phyloP scores from a whole-genome alignment of 2,113 vertebrate genomes.

The cattle (Bos taurus) region ARS-UCD2.0 NC_037357.1:80478501-80479000 shows the following conservation, averaged over 20 bases:
- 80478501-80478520: neutral
- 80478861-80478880: neutral
- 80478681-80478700: conserved; percentile 1
- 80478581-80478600: conserved; percentile 27
- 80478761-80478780: neutral
- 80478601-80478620: neutral
- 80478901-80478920: conserved; percentile 14
- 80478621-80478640: neutral
- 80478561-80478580: conserved; percentile 5
- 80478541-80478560: neutral
- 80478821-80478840: conserved; percentile 35
- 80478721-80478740: neutral
- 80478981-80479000: conserved; percentile 33
- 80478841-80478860: conserved; percentile 3
- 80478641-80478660: neutral
- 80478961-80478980: neutral
- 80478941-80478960: conserved; percentile 12
- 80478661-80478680: neutral
- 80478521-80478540: neutral
- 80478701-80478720: neutral
- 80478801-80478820: conserved; percentile 5
- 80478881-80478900: conserved; percentile 15
- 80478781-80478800: neutral
- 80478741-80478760: neutral
- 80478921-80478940: conserved; percentile 1